Evolutionary conservation across 2,888 invertebrate species (phyloP).

Genomic region (Agonopterix heracliana): DNA sequence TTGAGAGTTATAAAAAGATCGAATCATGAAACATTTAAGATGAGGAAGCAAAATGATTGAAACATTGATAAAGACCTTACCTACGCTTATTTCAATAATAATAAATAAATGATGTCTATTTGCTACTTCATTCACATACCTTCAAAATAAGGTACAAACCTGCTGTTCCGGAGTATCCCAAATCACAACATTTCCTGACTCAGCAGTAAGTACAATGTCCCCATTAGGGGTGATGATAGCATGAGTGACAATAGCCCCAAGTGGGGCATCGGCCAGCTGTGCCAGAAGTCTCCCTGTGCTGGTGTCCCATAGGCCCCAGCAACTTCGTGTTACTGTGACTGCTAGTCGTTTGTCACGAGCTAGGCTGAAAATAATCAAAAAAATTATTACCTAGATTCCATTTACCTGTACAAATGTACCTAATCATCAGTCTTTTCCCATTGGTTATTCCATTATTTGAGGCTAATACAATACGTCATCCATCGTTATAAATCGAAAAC

Average conservation of each 20-base stretch:
- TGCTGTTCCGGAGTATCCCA: constrained; percentile 82
- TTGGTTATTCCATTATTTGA: too few species aligned
- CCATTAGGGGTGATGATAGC: constrained; percentile 92
- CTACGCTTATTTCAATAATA: too few species aligned
- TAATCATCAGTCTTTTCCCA: too few species aligned
- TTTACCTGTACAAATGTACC: too few species aligned
- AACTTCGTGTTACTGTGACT: constrained; percentile 94
- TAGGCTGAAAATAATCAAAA: constrained; percentile 69
- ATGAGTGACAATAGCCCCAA: constrained; percentile 96
- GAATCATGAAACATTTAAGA: too few species aligned
- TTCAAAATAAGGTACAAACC: constrained; percentile 26
- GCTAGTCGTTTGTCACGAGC: constrained; percentile 88
- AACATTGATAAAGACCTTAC: too few species aligned
- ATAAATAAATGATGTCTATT: too few species aligned
- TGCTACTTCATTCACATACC: background rate
- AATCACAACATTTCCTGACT: constrained; percentile 92
- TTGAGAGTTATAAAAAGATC: too few species aligned
- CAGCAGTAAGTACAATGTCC: constrained; percentile 90
- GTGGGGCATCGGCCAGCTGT: constrained; percentile 91
- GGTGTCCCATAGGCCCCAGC: constrained; percentile 96
- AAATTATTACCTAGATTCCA: background rate
- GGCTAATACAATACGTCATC: too few species aligned
- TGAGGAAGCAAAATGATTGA: too few species aligned
- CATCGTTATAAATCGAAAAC: too few species aligned
- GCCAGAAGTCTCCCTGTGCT: constrained; percentile 88